Evolutionary conservation across 2,113 vertebrate genomes (phyloP).

Genomic region (Coryphaenoides rupestris): DNA sequence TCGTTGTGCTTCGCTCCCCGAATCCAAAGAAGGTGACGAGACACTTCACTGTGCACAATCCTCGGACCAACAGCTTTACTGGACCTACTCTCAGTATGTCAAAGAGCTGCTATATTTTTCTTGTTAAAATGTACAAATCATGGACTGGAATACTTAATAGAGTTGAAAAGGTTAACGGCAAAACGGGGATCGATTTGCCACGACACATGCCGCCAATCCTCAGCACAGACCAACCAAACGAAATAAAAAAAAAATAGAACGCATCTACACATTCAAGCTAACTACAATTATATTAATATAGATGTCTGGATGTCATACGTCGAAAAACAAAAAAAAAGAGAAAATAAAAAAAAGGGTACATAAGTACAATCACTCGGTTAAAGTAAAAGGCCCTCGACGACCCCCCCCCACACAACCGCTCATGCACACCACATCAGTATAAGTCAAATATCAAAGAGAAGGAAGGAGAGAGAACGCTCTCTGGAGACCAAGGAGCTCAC

Average conservation of each 20-base stretch:
- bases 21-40: constrained; percentile 26
- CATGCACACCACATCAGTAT: constrained; percentile 68
- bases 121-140: constrained; percentile 59
- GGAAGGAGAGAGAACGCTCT: too few relatives aligned
- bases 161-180: constrained; percentile 53
- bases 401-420: constrained; percentile 45
- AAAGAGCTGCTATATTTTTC: constrained; percentile 40
- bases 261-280: constrained; percentile 81
- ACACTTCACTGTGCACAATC: constrained; percentile 35
- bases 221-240: constrained; percentile 73
- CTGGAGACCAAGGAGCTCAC: constrained; percentile 57
- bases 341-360: too few relatives aligned
- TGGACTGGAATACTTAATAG: constrained; percentile 60
- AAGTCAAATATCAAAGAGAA: constrained; percentile 69
- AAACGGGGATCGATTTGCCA: constrained; percentile 47
- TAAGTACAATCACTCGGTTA: constrained; percentile 66
- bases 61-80: constrained; percentile 36
- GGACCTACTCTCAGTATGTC: constrained; percentile 48
- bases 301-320: constrained; percentile 80
- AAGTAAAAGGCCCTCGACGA: constrained; percentile 54
- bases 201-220: constrained; percentile 72
- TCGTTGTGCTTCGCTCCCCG: constrained; percentile 58
- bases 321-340: constrained; percentile 65
- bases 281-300: constrained; percentile 90
- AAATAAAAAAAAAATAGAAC: constrained; percentile 77